phyloP scores from a whole-genome alignment of 2,797 vertebrate species.

The Scomberomorus guttatus region DNA sequence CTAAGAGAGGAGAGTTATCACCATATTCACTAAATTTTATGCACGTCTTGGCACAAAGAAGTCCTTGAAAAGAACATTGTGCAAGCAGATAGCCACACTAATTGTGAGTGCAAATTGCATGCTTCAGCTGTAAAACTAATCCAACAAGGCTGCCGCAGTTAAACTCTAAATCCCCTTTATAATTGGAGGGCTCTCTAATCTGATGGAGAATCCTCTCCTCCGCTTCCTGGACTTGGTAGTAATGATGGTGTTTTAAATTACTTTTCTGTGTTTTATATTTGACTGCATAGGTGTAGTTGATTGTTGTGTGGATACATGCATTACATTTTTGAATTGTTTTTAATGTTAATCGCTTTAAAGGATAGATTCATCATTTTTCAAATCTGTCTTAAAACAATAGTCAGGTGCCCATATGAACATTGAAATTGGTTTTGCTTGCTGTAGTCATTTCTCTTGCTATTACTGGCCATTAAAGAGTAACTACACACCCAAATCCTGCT shows the following conservation, averaged over 20 bases:
- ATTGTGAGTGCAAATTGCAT: slow-evolving; percentile 44
- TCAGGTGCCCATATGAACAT: too few species aligned
- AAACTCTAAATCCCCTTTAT: slow-evolving; percentile 34
- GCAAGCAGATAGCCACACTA: slow-evolving; percentile 25
- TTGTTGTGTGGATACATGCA: not conserved
- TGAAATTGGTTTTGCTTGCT: too few species aligned
- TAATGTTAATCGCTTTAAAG: not conserved
- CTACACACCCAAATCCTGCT: too few species aligned
- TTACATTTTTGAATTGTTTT: not conserved
- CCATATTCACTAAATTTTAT: slow-evolving; percentile 10
- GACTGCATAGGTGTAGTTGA: not conserved
- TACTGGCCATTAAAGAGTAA: too few species aligned
- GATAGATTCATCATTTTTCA: too few species aligned
- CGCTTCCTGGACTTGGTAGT: not conserved
- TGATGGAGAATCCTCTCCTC: slow-evolving; percentile 33
- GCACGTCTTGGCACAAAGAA: slow-evolving; percentile 29
- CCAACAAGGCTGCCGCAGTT: slow-evolving; percentile 29
- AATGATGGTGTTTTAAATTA: slow-evolving; percentile 19
- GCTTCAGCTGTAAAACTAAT: slow-evolving; percentile 45
- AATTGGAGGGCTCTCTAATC: slow-evolving; percentile 50
- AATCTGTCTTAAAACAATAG: too few species aligned
- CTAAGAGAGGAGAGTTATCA: slow-evolving; percentile 3
- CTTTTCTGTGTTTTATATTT: slow-evolving; percentile 1
- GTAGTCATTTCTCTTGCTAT: too few species aligned
- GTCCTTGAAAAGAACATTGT: slow-evolving; percentile 37